Evolutionary conservation across 2,888 invertebrate species (phyloP).

Genomic region (Limnephilus rhombicus): DNA sequence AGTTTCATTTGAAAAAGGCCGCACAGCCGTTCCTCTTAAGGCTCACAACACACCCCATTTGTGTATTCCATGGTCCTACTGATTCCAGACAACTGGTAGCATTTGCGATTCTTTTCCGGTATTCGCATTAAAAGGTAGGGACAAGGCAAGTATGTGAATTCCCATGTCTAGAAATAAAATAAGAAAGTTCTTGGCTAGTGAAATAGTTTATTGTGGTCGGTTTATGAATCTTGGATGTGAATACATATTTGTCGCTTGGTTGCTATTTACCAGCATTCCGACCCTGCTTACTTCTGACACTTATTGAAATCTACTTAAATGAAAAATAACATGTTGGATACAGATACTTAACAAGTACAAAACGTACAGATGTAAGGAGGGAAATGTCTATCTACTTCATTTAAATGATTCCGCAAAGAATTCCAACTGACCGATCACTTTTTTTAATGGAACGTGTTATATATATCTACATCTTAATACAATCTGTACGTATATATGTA

Average conservation of each 20-base stretch:
- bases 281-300: background rate
- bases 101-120: no score
- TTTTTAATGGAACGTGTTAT: no score
- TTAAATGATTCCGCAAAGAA: background rate
- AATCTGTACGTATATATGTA: no score
- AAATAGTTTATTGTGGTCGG: background rate
- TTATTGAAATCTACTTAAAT: background rate
- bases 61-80: no score
- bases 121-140: background rate
- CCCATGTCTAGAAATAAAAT: background rate
- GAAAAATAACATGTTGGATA: background rate
- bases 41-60: no score
- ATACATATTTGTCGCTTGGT: background rate
- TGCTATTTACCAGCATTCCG: background rate
- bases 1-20: no score
- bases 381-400: background rate
- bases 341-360: background rate
- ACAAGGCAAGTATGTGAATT: background rate
- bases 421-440: no score
- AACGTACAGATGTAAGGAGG: background rate
- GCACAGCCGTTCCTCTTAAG: no score
- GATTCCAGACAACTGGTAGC: background rate
- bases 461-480: no score
- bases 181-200: background rate
- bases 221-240: background rate